phyloP scores from a whole-genome alignment of 2,888 invertebrate genomes.

The Ophion obscuratus region DNA sequence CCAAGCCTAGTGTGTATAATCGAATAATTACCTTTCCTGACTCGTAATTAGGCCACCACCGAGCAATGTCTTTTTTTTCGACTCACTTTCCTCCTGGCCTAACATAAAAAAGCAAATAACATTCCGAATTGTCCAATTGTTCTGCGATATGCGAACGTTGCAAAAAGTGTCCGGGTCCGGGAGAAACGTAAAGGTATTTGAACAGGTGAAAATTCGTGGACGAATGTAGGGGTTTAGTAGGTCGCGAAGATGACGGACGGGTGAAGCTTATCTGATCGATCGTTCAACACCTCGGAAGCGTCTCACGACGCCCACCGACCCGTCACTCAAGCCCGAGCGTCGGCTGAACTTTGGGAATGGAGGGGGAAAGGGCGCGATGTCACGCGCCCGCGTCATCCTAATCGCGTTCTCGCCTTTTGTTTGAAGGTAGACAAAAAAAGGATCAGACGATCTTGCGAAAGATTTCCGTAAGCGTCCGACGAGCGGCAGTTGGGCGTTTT shows the following conservation, averaged over 20 bases:
- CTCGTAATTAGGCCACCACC: slow-evolving; percentile 78
- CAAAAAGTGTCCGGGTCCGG: too few relatives aligned
- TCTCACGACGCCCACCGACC: slow-evolving; percentile 47
- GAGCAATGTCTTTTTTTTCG: slow-evolving; percentile 72
- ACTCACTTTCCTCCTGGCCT: slow-evolving; percentile 7
- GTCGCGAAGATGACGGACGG: slow-evolving; percentile 30
- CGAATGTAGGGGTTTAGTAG: slow-evolving; percentile 19
- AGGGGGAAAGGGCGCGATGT: slow-evolving; percentile 30
- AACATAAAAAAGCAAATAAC: not conserved
- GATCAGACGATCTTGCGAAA: slow-evolving; percentile 25
- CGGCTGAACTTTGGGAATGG: slow-evolving; percentile 12
- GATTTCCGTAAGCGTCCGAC: slow-evolving; percentile 2
- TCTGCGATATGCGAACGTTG: too few relatives aligned
- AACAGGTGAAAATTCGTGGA: slow-evolving; percentile 58
- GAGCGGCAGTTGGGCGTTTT: slow-evolving; percentile 23
- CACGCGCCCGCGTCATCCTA: slow-evolving; percentile 9
- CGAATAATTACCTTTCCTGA: slow-evolving; percentile 77
- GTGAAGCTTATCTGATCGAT: slow-evolving; percentile 64
- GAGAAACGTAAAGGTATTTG: slow-evolving; percentile 28
- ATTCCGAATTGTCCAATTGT: not conserved
- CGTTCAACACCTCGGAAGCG: slow-evolving; percentile 62
- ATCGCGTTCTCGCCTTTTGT: slow-evolving; percentile 31
- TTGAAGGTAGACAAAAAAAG: slow-evolving; percentile 20
- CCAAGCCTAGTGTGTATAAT: slow-evolving; percentile 78
- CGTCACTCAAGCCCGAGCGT: slow-evolving; percentile 45